Evolutionary conservation across 2,113 vertebrate species (phyloP), one percentile per base, ranked within the genome.

Genomic region (Cinclus cinclus): DNA sequence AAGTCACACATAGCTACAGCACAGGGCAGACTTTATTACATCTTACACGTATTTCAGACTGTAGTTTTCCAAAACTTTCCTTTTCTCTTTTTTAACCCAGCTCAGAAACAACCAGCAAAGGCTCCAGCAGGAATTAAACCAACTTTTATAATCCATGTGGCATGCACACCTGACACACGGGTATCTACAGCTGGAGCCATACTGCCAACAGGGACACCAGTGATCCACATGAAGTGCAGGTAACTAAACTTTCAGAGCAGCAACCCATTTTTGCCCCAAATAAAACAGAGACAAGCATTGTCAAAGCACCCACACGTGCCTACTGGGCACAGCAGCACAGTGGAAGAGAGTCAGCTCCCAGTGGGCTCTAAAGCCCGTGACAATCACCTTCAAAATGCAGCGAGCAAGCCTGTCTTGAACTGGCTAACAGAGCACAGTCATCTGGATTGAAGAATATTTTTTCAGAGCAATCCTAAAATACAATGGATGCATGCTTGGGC

Each of bases 381-480:
- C 12, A 42, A 42, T 30, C 56, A 71, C 19, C 63, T 53, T n/a
- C 9, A 23, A 55, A 71, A 86, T 9, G 37, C 3, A 44, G 18
- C 0, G 3, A 59, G 25, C 2, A 1, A 71, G 15, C 18, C 39
- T 6, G 4, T 7, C 50, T 37, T 27, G 25, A 68, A 52, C 3
- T 44, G 8, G 31, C 46, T 41, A 63, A 30, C 0, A 68, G 14
- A 64, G 35, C 33, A 77, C 6, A 16, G 18, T 44, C 53, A 63
- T 12, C 18, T 11, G 33, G 33, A 49, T 71, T 87, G 70, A 50
- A 9, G 30, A 46, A 4, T 13, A 59, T 31, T 33, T 82, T 63
- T 23, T 50, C 93, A 88, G 53, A 73, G 78, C 64, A 90, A 76
- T 82, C 50, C 74, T 25, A 83, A 94, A 94, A 89, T 73, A 82